Evolutionary conservation across 2,888 invertebrate species (phyloP).

Genomic region (Agrilus biguttatus): DNA sequence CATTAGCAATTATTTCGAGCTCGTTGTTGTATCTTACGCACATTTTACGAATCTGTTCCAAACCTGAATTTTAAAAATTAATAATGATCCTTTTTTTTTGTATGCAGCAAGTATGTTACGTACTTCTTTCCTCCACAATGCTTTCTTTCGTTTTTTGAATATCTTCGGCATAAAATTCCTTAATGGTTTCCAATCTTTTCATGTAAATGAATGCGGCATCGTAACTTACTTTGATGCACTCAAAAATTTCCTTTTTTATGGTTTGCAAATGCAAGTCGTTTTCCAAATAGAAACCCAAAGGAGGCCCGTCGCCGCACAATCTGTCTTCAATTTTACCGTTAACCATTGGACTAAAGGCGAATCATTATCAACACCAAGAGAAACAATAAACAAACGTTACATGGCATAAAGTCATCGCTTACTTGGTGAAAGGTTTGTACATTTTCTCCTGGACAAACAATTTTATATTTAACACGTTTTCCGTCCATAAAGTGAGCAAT

Average conservation of each 20-base stretch:
- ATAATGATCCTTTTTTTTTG: background rate
- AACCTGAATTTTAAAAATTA: constrained; percentile 27
- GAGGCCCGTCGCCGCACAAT: constrained; percentile 59
- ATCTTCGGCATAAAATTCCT: constrained; percentile 57
- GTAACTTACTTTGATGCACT: constrained; percentile 44
- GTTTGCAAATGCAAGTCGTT: constrained; percentile 47
- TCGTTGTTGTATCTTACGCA: constrained; percentile 57
- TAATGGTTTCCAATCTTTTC: constrained; percentile 47
- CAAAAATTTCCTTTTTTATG: constrained; percentile 39
- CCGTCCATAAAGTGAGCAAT: constrained; percentile 49
- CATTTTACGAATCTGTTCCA: constrained; percentile 47
- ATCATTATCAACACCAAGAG: background rate
- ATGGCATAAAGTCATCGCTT: constrained; percentile 9
- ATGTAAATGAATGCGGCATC: constrained; percentile 48
- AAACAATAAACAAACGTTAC: background rate
- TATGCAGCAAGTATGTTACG: constrained; percentile 1
- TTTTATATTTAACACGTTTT: constrained; percentile 51
- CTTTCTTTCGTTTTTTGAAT: constrained; percentile 44
- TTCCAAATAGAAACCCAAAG: constrained; percentile 51
- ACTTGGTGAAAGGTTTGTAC: constrained; percentile 62
- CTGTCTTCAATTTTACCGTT: constrained; percentile 70
- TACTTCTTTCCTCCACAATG: constrained; percentile 47
- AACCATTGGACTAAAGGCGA: constrained; percentile 51
- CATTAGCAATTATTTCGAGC: constrained; percentile 48
- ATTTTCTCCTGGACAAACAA: constrained; percentile 56